A percentile compares a stretch with the other conserved stretches of the same genome.
These are phyloP conservation scores for Lithophane socia DNA, from an alignment of 2,888 invertebrate species.

Conservation along the genomic window DNA sequence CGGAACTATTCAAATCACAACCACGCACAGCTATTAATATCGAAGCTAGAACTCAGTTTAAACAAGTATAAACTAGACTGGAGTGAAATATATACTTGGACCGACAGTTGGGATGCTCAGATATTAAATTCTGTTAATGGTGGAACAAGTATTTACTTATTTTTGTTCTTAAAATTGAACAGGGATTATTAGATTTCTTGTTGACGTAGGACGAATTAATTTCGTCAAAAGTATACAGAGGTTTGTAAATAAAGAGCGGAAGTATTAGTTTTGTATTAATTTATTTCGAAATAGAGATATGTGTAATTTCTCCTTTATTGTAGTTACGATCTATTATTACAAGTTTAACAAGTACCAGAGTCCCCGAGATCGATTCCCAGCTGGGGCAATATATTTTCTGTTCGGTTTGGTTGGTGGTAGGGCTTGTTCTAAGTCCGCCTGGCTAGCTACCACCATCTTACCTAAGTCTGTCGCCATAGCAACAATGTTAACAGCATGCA, in stretches of 20 bases:
- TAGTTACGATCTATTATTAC: background rate
- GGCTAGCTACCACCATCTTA: too few relatives aligned
- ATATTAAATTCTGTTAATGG: constrained; percentile 61
- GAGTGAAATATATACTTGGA: constrained; percentile 65
- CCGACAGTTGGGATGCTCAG: constrained; percentile 41
- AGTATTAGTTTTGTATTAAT: background rate
- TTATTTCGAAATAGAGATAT: background rate
- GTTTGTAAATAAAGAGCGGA: background rate
- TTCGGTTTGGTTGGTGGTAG: too few relatives aligned
- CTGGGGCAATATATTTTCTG: too few relatives aligned
- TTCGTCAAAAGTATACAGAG: background rate
- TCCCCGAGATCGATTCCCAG: too few relatives aligned
- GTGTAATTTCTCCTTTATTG: background rate
- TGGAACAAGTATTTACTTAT: constrained; percentile 22
- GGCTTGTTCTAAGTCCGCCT: too few relatives aligned
- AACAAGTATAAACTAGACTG: constrained; percentile 71
- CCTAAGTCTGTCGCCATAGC: too few relatives aligned
- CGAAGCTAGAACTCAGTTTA: constrained; percentile 70
- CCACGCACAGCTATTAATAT: constrained; percentile 82
- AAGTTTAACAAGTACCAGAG: background rate
- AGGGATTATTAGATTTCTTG: constrained; percentile 29
- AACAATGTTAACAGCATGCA: too few relatives aligned
- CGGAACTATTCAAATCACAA: constrained; percentile 82
- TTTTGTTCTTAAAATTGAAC: constrained; percentile 15
- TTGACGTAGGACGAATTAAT: constrained; percentile 4